These are phyloP conservation scores for Diachasma alloeum DNA, from an alignment of 1,140 invertebrate genomes.

Conservation along the genomic window DNA sequence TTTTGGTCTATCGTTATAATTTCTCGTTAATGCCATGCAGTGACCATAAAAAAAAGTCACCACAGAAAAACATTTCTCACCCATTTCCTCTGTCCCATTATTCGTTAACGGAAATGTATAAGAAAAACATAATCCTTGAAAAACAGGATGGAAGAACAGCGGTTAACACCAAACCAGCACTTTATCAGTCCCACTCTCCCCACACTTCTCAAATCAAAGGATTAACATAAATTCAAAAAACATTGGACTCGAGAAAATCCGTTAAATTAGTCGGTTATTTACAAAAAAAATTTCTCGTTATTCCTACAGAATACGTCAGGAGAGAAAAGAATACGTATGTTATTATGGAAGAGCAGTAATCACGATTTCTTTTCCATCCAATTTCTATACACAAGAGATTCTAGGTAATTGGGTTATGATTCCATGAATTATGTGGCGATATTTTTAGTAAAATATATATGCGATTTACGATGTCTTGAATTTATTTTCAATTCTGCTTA, in stretches of 20 bases:
- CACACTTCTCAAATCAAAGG: not conserved
- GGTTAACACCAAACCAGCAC: not conserved
- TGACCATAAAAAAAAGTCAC: not conserved
- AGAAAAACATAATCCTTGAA: not conserved
- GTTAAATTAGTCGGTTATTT: not conserved
- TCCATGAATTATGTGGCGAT: not conserved
- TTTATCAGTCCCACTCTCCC: not conserved
- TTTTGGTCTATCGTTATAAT: not conserved
- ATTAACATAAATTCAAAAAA: not conserved
- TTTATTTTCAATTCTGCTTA: no score
- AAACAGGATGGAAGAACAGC: not conserved
- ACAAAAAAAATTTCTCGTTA: not conserved
- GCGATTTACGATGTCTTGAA: not conserved
- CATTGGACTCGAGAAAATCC: not conserved
- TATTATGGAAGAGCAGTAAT: not conserved
- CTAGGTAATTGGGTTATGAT: not conserved
- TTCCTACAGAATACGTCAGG: not conserved
- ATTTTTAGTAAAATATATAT: slow-evolving; percentile 3
- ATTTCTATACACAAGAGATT: not conserved
- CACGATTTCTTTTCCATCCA: not conserved
- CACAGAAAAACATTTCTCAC: not conserved
- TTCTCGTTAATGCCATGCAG: not conserved
- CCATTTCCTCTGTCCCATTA: not conserved
- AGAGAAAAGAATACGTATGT: no score
- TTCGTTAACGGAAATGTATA: no score